Evolutionary conservation across 2,113 vertebrate genomes (phyloP), one percentile per base, ranked within the genome.

Genomic region (Protomyctophum bolini): DNA sequence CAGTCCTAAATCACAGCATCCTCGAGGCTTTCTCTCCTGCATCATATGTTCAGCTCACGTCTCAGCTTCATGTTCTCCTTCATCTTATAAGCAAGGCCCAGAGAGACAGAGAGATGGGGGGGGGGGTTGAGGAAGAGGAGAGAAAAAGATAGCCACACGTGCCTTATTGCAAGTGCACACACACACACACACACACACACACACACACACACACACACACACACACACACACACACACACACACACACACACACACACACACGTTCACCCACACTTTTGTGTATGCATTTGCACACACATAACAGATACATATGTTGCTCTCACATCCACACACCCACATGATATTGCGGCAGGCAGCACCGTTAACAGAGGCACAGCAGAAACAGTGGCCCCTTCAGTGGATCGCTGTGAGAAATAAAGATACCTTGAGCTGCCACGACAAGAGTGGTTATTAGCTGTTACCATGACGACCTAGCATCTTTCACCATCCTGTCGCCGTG

Each of bases 381-480:
- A 63, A 56, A 58, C 66, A 61, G 67, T 64, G 51, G 72, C 85
- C 79, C 78, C 81, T 73, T 88, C 81, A 77, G 80, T 76, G 62
- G 68, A 82, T 81, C 70, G 76, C 82, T 86, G 66, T 72, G 68
- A 85, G 73, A 80, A 85, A 88, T 87, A 85, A 91, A 90, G 86
- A 82, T 82, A 85, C 87, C 81, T 86, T 77, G 79, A 86, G 82
- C 76, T 69, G 50, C 82, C 74, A 88, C 72, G 69, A 86, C 74
- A 88, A 73, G 69, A 86, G 84, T 76, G 72, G 86, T 89, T 91
- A 91, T 88, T 88, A 89, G 81, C 78, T 83, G 89, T 91, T 91
- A 83, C 88, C 87, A 91, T 91, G 86, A 86, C 89, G 87, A 91
- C 89, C 73, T 77, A 85, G 69, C 83, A 88, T 91, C 82, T 80